Conservation (phyloP, 2,888 invertebrate species). For the Lasioglossum lativentre region DNA sequence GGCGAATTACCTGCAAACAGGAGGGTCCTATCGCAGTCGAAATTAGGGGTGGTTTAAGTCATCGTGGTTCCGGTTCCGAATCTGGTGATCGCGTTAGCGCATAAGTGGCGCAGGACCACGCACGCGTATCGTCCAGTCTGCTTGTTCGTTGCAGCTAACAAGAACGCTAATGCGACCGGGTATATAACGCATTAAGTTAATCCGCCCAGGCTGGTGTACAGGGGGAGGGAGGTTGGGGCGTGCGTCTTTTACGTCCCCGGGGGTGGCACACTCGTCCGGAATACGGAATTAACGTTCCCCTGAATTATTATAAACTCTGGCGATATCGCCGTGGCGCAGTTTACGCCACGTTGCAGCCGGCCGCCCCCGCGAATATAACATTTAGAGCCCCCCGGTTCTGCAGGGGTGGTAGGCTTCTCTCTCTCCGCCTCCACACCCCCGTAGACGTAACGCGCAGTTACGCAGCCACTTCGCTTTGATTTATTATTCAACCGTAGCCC, state of each 20-base stretch:
- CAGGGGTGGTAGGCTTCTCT: background rate
- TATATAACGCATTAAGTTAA: conserved; percentile 44
- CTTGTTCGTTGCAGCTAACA: background rate
- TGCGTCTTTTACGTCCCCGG: conserved; percentile 35
- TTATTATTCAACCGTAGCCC: conserved; percentile 42
- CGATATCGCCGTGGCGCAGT: conserved; percentile 16
- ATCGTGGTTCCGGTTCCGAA: background rate
- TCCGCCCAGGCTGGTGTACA: conserved; percentile 17
- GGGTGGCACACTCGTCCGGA: conserved; percentile 35
- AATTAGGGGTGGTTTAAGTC: background rate
- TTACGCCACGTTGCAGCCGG: conserved; percentile 13
- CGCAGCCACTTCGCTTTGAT: conserved; percentile 55
- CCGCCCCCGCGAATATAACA: conserved; percentile 23
- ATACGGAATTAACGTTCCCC: conserved; percentile 48
- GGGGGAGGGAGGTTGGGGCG: background rate
- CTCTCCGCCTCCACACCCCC: background rate
- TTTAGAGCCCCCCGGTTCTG: conserved; percentile 31
- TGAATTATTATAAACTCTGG: conserved; percentile 60
- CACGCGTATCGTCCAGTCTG: background rate
- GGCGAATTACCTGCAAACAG: background rate
- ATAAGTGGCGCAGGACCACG: background rate
- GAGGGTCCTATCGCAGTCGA: background rate
- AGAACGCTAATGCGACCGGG: conserved; percentile 30
- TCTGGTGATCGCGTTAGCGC: conserved; percentile 3
- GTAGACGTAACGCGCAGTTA: conserved; percentile 44